Conservation (phyloP, 2,888 invertebrate genomes). For the Drosophila dives region DNA sequence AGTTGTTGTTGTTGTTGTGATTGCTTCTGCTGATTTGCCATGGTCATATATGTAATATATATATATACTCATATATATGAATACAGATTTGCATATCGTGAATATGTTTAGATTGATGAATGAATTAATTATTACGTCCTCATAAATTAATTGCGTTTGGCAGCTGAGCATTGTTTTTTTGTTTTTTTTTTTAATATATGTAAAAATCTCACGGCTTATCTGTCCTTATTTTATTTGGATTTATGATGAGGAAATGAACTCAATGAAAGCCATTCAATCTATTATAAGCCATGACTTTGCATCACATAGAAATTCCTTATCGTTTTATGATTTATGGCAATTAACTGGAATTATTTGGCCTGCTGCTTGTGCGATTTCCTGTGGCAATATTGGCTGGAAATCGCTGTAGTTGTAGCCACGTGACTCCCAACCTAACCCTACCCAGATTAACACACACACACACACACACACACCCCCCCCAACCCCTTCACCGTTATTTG, state of each 20-base stretch:
- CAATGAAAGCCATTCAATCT: slow-evolving; percentile 21
- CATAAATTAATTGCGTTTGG: slow-evolving; percentile 4
- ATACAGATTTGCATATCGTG: neutral
- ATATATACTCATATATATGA: neutral
- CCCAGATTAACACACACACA: no score
- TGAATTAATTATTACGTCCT: slow-evolving; percentile 10
- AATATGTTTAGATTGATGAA: neutral
- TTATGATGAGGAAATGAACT: slow-evolving; percentile 3
- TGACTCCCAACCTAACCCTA: neutral
- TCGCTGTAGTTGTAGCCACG: neutral
- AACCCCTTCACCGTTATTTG: no score
- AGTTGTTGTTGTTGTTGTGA: slow-evolving; percentile 1
- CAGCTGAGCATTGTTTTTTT: neutral
- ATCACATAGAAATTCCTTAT: slow-evolving; percentile 10
- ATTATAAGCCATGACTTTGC: slow-evolving; percentile 18
- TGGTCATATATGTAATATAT: neutral
- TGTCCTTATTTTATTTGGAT: neutral
- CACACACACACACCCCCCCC: neutral
- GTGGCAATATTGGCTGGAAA: neutral
- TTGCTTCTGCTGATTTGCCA: slow-evolving; percentile 4
- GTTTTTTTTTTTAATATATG: neutral
- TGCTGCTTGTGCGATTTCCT: neutral
- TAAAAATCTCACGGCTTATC: neutral
- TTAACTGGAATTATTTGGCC: neutral
- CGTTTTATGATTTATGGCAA: slow-evolving; percentile 6